phyloP scores from a whole-genome alignment of 1,140 invertebrate genomes.

The Caenorhabditis inopinata region DNA sequence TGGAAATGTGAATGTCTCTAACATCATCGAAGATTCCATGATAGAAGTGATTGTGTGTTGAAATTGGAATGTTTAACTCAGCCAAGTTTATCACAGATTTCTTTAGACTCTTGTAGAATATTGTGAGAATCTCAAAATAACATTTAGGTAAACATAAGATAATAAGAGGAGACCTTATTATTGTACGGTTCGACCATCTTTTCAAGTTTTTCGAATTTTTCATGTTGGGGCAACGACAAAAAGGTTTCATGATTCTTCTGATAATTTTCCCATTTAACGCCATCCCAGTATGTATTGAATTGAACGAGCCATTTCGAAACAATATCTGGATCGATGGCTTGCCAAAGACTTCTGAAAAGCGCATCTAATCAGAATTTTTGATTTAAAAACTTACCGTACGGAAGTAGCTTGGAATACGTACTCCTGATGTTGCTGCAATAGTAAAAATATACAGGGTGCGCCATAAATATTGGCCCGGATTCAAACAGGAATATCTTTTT shows the following conservation, averaged over 20 bases:
- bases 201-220: neutral
- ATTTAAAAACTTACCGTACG: neutral
- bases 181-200: neutral
- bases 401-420: neutral
- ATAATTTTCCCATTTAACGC: neutral
- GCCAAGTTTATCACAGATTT: neutral
- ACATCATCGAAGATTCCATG: neutral
- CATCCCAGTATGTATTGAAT: neutral
- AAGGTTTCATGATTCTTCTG: neutral
- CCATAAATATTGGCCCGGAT: too few species aligned
- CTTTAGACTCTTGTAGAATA: constrained; percentile 11
- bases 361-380: neutral
- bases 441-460: too few species aligned
- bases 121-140: neutral
- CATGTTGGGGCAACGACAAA: neutral
- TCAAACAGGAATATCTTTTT: too few species aligned
- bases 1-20: neutral
- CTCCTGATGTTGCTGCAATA: constrained; percentile 1
- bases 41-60: neutral
- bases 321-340: neutral
- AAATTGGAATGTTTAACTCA: neutral
- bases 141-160: neutral
- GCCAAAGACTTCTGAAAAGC: neutral
- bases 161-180: neutral
- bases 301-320: constrained; percentile 9